Evolutionary conservation across 2,888 invertebrate species (phyloP), one percentile per base, ranked within the genome.

Genomic region (Tenthredo distinguenda): DNA sequence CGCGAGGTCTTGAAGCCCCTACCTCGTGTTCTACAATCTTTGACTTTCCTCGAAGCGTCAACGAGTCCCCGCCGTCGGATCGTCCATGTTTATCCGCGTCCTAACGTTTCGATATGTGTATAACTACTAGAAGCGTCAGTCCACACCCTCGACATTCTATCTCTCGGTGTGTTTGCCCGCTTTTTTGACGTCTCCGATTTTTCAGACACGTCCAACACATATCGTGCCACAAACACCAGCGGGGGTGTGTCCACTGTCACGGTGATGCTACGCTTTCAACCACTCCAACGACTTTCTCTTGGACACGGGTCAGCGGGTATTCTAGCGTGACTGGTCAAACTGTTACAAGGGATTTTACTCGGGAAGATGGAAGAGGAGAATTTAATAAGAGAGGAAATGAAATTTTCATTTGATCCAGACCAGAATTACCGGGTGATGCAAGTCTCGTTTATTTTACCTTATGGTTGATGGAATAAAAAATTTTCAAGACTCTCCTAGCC

Each of bases 311-410:
- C 77, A 77, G 50, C 77, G 55, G 55, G 77, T 77, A 77, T 77
- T 47, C 21, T 31, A 77, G 18, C 77, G 26, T 77, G 50, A 77
- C 77, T 77, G 77, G 77, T 77, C 77, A 50, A 77, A 77, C 47
- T 31, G 77, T 77, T 77, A 26, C 31, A 55, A 77, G 55, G 55
- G 77, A 50, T 34, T 50, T 34, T 77, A 37, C 55, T 12, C 31
- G 18, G 55, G 15, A 77, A 50, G 77, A 77, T 55, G 77, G 50
- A 50, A 47, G 18, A 50, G 77, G 77, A 34, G 77, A 77, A 77
- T 77, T 77, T 77, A 77, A 77, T 77, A 47, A 77, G 34, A 77
- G 18, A 34, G 55, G 77, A 77, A 77, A 77, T 77, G 77, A 77
- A 77, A 74, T 74, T 74, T 77, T 34, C 31, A 55, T 55, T 55